These are phyloP conservation scores for Diarsia mendica DNA, from an alignment of 2,888 invertebrate species.

Conservation along the genomic window DNA sequence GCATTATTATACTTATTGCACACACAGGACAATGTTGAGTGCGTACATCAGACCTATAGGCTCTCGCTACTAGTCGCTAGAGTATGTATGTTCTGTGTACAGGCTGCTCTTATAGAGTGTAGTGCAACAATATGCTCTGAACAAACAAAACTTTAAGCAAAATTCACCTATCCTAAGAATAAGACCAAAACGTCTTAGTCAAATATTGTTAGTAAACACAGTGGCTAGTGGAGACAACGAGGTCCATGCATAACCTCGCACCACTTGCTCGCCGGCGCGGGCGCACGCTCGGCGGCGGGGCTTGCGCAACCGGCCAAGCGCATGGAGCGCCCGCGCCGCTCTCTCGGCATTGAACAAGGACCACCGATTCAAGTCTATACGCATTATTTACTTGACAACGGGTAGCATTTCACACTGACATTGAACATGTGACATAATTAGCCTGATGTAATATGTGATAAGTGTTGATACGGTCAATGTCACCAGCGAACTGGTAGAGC, in stretches of 20 bases:
- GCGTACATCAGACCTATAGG: neutral
- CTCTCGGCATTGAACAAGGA: slow-evolving; percentile 88
- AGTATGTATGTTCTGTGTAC: too few relatives aligned
- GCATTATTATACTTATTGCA: neutral
- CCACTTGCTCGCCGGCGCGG: slow-evolving; percentile 78
- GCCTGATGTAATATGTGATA: slow-evolving; percentile 54
- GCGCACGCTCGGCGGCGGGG: slow-evolving; percentile 57
- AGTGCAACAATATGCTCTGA: neutral
- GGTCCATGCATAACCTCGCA: slow-evolving; percentile 87
- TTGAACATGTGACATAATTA: slow-evolving; percentile 64
- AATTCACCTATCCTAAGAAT: neutral
- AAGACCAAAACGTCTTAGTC: neutral
- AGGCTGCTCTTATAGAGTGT: neutral
- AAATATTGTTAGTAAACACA: slow-evolving; percentile 44
- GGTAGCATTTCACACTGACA: slow-evolving; percentile 60
- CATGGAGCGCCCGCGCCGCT: slow-evolving; percentile 71
- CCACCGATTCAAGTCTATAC: slow-evolving; percentile 68
- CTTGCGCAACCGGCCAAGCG: slow-evolving; percentile 78
- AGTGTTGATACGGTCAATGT: slow-evolving; percentile 52
- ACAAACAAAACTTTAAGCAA: neutral
- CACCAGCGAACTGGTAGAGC: slow-evolving; percentile 26
- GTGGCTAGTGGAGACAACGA: slow-evolving; percentile 68
- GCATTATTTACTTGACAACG: slow-evolving; percentile 62
- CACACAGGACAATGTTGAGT: neutral
- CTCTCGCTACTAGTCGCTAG: too few relatives aligned